These are phyloP conservation scores for Oscheius sp. DNA, from an alignment of 2,888 invertebrate species.

Conservation along the genomic window DNA sequence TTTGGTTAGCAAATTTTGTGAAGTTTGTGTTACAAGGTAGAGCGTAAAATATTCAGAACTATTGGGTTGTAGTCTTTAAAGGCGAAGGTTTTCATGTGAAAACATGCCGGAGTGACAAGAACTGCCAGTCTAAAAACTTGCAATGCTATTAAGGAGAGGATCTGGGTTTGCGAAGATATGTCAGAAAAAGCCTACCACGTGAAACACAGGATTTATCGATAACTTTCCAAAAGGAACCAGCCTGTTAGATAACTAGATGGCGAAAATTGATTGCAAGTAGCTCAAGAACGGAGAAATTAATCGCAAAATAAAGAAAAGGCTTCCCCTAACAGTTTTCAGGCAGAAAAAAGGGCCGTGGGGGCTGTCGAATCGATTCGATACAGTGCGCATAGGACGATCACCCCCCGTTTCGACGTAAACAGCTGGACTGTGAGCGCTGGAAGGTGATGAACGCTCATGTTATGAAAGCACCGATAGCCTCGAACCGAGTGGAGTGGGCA, in stretches of 20 bases:
- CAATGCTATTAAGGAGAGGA: too few relatives aligned
- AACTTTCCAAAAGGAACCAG: too few relatives aligned
- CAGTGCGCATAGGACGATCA: constrained; percentile 11
- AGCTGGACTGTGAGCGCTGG: constrained; percentile 2
- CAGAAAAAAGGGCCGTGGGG: neutral
- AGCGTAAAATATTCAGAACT: too few relatives aligned
- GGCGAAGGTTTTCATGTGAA: too few relatives aligned
- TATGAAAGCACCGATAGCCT: neutral
- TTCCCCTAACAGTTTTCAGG: neutral
- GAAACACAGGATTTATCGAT: too few relatives aligned
- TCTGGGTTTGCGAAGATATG: too few relatives aligned
- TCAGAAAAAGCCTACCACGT: too few relatives aligned
- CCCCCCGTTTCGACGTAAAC: constrained; percentile 9
- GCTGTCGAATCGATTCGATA: constrained; percentile 11
- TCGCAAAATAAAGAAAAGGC: neutral
- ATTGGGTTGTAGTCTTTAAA: too few relatives aligned
- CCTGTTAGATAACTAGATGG: neutral
- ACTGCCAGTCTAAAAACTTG: too few relatives aligned
- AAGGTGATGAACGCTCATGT: neutral
- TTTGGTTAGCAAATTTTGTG: too few relatives aligned
- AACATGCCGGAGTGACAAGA: too few relatives aligned
- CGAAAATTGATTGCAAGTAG: neutral
- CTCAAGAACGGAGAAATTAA: neutral
- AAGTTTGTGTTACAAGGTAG: too few relatives aligned
- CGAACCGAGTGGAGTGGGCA: neutral